These are phyloP conservation scores for Leguminivora glycinivorella DNA, from an alignment of 1,140 invertebrate genomes.

Conservation along the genomic window DNA sequence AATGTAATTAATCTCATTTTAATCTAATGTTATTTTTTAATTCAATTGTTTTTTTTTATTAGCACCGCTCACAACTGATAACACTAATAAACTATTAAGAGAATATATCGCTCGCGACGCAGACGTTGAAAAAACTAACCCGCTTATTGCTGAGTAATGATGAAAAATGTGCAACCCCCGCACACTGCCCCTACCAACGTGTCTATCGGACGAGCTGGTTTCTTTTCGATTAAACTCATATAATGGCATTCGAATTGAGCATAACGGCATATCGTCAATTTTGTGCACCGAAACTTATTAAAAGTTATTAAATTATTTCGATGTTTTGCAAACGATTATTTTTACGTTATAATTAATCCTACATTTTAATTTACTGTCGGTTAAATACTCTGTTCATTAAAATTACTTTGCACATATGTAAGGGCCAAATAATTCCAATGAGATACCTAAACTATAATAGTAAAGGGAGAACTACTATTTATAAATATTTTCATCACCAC, in stretches of 20 bases:
- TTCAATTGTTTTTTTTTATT: neutral
- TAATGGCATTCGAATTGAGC: too few relatives aligned
- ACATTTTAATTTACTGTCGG: too few relatives aligned
- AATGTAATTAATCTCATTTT: too few relatives aligned
- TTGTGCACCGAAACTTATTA: too few relatives aligned
- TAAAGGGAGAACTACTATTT: neutral
- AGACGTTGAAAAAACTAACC: conserved; percentile 28
- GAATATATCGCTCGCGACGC: conserved; percentile 27
- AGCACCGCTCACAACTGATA: neutral
- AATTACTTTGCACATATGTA: neutral
- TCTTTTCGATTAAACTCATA: too few relatives aligned
- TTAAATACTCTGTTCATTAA: neutral
- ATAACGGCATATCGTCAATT: too few relatives aligned
- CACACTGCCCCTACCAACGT: conserved; percentile 12
- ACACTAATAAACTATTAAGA: conserved; percentile 22
- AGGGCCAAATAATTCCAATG: neutral
- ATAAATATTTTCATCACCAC: conserved; percentile 10
- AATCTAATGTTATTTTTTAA: too few relatives aligned
- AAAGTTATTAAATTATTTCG: too few relatives aligned
- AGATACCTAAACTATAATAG: conserved; percentile 8
- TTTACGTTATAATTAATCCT: too few relatives aligned
- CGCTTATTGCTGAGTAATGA: conserved; percentile 28
- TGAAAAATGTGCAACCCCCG: conserved; percentile 23
- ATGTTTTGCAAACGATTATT: too few relatives aligned
- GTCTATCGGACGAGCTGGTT: neutral